Base-by-base conservation (phyloP, 2,113 vertebrate genomes). In the Chrysemys picta region DNA sequence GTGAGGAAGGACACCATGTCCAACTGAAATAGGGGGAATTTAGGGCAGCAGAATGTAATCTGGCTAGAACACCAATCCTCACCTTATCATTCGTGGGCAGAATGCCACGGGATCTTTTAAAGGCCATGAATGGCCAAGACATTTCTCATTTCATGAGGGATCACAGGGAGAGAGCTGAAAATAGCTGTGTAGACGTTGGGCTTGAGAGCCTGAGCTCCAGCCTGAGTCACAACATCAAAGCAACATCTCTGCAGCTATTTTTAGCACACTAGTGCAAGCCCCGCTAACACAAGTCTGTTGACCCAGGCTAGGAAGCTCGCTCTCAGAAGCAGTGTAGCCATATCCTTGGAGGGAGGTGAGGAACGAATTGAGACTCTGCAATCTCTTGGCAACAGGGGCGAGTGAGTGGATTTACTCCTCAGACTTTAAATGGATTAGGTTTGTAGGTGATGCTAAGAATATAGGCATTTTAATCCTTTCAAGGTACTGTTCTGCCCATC, bases 11-110 rank as follows among this genome's bases (percentile, higher is more conserved):
- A 82, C 79, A 94, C 81, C 3, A 16, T 45, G 94, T 92, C 82
- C 22, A 72, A 54, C 65, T 88, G 85, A 91, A 96, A 92, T 88
- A 83, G 75, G 87, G 94, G 69, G 87, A 79, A 78, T 8, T 49
- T 78, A 94, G 29, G 22, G 75, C 52, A 6, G 53, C 1, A 3
- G 56, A 92, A 91, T 31, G 85, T 56, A 89, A 92, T 31, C 75
- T 91, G 80, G n/a, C 56, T 82, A 69, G 89, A 53, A 91, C 62
- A 84, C 72, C 89, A 59, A 5, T 25, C 10, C 27, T 25, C 57
- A 59, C 27, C 29, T 29, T 31, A 83, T 83, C 47, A 62, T 82
- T 80, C 45, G 79, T 81, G 52, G 72, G 31, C 87, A 45, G 45
- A 0, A 2, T 54, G 45, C 45, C 49, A 75, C 3, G 25, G 56